phyloP scores from a whole-genome alignment of 2,888 invertebrate species.

The Nephrotoma guestfalica region DNA sequence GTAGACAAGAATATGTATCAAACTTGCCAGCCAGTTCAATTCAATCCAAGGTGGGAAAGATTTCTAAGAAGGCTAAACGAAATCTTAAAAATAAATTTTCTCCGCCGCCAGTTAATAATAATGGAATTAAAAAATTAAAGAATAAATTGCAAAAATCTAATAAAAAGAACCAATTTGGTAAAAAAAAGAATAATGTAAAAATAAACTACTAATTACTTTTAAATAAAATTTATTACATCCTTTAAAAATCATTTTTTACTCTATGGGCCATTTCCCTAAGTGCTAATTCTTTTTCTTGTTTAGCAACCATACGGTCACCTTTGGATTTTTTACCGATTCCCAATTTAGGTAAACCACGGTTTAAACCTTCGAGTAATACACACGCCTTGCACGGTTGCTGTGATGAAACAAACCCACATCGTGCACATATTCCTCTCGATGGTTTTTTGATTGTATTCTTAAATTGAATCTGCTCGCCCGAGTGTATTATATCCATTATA shows the following conservation, averaged over 20 bases:
- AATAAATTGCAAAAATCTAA: background rate
- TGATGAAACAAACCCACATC: conserved; percentile 85
- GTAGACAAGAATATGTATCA: background rate
- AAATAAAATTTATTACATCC: background rate
- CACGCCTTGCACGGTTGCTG: conserved; percentile 95
- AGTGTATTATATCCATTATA: conserved; percentile 88
- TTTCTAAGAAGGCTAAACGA: background rate
- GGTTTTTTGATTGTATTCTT: conserved; percentile 74
- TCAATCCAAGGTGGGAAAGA: background rate
- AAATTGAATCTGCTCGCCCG: conserved; percentile 63
- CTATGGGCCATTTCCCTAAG: conserved; percentile 27
- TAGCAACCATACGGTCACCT: conserved; percentile 48
- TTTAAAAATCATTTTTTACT: conserved; percentile 32
- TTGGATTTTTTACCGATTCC: conserved; percentile 85
- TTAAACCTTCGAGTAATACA: conserved; percentile 85
- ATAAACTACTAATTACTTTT: background rate
- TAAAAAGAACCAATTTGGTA: background rate
- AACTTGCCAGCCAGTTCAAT: background rate
- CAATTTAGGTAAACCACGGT: conserved; percentile 78
- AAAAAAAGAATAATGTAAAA: background rate
- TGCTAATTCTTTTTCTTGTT: conserved; percentile 32
- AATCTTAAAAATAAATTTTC: background rate
- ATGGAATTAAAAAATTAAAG: background rate
- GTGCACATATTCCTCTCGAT: conserved; percentile 57
- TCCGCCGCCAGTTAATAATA: background rate